Conservation (phyloP, 2,113 vertebrate genomes). For the Vicugna pacos region DNA sequence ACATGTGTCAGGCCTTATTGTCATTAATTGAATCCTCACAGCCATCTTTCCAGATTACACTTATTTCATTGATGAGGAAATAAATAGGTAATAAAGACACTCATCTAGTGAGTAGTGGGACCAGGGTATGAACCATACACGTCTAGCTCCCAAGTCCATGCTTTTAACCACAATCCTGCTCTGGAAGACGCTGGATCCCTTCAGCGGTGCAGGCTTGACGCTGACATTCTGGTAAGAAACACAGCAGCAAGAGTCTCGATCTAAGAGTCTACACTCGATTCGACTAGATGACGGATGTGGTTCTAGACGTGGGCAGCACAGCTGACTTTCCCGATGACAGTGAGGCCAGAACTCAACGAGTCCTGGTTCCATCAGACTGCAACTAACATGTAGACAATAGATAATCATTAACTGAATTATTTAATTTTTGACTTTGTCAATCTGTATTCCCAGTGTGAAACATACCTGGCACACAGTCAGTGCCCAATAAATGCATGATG, state of each 20-base stretch:
- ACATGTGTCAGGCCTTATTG: neutral
- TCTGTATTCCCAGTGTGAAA: neutral
- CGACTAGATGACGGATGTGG: neutral
- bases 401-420: neutral
- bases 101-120: neutral
- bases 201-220: neutral
- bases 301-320: neutral
- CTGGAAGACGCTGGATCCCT: neutral
- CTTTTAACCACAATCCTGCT: neutral
- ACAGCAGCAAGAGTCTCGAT: neutral
- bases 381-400: neutral
- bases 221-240: neutral
- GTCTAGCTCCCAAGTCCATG: neutral
- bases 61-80: slow-evolving; percentile 45
- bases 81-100: neutral
- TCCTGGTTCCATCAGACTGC: neutral
- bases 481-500: neutral
- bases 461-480: neutral
- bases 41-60: neutral
- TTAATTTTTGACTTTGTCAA: neutral
- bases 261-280: neutral
- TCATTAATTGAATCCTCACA: neutral
- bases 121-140: neutral
- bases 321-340: neutral
- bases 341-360: neutral